Evolutionary conservation across 2,888 invertebrate species (phyloP).

Genomic region (Erpobdella octoculata): DNA sequence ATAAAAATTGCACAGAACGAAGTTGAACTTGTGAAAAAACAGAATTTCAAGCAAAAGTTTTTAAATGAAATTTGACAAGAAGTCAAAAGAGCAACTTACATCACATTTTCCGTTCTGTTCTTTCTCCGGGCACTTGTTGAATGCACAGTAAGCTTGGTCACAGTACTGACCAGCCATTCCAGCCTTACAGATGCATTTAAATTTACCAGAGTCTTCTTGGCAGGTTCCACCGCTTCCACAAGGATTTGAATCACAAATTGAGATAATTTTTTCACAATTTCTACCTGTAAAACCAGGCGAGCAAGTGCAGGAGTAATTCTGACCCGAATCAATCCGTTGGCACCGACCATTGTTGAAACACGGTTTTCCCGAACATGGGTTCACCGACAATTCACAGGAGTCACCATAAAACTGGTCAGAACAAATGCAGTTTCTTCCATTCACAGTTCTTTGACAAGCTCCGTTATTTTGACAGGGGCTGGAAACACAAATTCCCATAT

Average conservation of each 20-base stretch:
- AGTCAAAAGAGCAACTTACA: too few relatives aligned
- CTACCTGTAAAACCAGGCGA: background rate
- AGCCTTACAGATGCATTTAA: background rate
- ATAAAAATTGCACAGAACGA: too few relatives aligned
- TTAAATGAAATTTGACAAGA: too few relatives aligned
- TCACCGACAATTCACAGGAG: conserved; percentile 72
- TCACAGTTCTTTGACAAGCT: conserved; percentile 19
- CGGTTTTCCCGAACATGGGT: conserved; percentile 84
- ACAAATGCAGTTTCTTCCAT: conserved; percentile 32
- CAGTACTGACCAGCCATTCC: background rate
- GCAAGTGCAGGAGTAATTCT: background rate
- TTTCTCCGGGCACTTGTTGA: background rate
- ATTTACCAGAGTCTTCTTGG: background rate
- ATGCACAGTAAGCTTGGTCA: background rate
- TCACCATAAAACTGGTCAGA: conserved; percentile 39
- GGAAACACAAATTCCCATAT: conserved; percentile 5
- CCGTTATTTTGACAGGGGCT: conserved; percentile 25
- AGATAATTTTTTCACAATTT: background rate
- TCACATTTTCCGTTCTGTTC: background rate
- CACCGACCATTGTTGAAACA: conserved; percentile 73
- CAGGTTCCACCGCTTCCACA: background rate
- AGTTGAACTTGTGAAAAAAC: too few relatives aligned
- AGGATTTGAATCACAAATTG: background rate
- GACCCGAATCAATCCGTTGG: background rate
- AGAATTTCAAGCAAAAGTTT: too few relatives aligned